phyloP scores from a whole-genome alignment of 2,113 vertebrate species.

The Galbula dea region DNA sequence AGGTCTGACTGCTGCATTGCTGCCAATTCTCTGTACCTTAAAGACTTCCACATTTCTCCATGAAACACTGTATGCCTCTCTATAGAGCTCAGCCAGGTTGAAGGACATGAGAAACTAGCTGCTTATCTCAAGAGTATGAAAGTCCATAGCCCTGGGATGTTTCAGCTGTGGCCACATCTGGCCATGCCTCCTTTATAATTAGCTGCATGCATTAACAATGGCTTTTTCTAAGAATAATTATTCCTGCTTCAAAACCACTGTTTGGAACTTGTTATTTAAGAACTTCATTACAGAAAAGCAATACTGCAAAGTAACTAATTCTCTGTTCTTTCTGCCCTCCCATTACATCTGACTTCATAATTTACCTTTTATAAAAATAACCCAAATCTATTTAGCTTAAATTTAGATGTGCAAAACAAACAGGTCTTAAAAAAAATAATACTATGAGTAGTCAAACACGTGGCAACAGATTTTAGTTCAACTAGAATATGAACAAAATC shows the following conservation, averaged over 20 bases:
- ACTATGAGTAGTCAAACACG: slow-evolving; percentile 55
- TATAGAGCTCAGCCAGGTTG: background rate
- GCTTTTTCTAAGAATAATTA: background rate
- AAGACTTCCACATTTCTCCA: background rate
- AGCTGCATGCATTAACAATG: background rate
- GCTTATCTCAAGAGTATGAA: background rate
- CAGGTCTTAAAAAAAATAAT: slow-evolving; percentile 14
- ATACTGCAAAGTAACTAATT: background rate
- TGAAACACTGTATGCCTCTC: background rate
- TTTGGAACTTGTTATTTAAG: background rate
- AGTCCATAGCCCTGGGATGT: background rate
- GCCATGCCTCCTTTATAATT: background rate
- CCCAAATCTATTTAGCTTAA: background rate
- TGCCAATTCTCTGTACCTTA: background rate
- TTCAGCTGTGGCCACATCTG: background rate
- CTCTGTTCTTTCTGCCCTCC: background rate
- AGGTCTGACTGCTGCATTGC: background rate
- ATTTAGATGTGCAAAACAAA: slow-evolving; percentile 24
- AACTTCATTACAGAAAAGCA: background rate
- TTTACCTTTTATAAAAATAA: background rate
- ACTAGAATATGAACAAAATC: slow-evolving; percentile 50
- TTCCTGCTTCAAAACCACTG: background rate
- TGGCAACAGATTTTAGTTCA: slow-evolving; percentile 54
- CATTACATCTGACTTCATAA: background rate
- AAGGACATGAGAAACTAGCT: background rate